A percentile compares a stretch with the other conserved stretches of the same genome.
phyloP scores from a whole-genome alignment of 2,113 vertebrate species.

The Lampris megalopsis region DNA sequence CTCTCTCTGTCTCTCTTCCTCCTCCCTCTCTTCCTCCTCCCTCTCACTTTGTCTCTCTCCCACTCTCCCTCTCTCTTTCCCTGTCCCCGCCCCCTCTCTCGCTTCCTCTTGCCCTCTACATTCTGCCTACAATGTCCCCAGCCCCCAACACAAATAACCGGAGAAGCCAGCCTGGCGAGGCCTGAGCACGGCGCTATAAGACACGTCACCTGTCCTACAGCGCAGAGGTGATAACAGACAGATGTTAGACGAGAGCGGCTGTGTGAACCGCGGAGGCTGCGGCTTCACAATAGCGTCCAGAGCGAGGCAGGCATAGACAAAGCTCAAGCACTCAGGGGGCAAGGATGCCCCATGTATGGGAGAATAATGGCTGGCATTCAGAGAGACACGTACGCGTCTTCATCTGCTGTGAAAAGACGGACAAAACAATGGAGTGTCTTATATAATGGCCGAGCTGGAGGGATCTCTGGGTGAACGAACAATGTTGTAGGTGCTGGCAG shows the following conservation, averaged over 20 bases:
- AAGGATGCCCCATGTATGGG: neutral
- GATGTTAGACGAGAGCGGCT: neutral
- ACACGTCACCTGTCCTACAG: conserved; percentile 61
- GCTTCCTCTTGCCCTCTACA: conserved; percentile 25
- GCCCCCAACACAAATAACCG: conserved; percentile 60
- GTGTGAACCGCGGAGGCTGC: neutral
- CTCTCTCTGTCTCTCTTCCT: conserved; percentile 30
- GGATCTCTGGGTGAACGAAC: conserved; percentile 19
- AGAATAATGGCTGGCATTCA: conserved; percentile 7
- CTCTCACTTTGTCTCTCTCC: no score
- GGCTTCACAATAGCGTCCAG: neutral
- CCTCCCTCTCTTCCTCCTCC: neutral
- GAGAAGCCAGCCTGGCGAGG: conserved; percentile 60
- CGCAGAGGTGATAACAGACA: conserved; percentile 26
- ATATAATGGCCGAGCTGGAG: conserved; percentile 21
- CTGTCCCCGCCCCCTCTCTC: neutral
- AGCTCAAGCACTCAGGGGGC: neutral
- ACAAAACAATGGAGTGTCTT: conserved; percentile 34
- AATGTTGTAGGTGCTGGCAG: neutral
- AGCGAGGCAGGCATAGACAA: neutral
- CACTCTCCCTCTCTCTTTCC: no score
- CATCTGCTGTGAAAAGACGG: conserved; percentile 12
- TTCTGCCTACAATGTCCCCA: conserved; percentile 46
- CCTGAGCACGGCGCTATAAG: conserved; percentile 15
- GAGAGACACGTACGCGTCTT: conserved; percentile 1